Base-by-base conservation (phyloP, 2,113 vertebrate species). In the Rhegmatorhina hoffmannsi region DNA sequence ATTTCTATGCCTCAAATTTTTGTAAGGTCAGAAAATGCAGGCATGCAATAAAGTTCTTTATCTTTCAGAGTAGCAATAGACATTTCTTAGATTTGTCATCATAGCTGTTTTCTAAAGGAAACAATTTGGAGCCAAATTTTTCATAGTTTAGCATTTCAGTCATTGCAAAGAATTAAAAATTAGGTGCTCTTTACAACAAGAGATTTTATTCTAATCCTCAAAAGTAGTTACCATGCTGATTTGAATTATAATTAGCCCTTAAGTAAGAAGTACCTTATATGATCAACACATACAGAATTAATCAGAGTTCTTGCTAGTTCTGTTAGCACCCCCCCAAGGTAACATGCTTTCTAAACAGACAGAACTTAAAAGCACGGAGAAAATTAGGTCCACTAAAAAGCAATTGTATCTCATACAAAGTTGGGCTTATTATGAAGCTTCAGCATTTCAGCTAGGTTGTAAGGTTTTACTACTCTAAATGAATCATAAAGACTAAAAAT, bases 211-310 rank as follows among this genome's bases (percentile, higher is more conserved):
- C 49, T 96, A 94, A 95, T 95, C 91, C 93, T 96, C 90, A 90
- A 80, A 97, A 95, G 81, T 77, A 97, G 87, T 87, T 97, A 96
- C 85, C 80, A 70, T 86, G 89, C 89, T 96, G 94, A 94, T 90
- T 96, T 96, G 96, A 95, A 96, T 95, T 94, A 82, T 94, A 95
- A 97, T 97, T 98, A 97, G 72, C 80, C 86, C 95, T 93, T 89
- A 96, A 95, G 86, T 92, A 91, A 95, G 79, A 96, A 90, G 85
- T 95, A 89, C 82, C 84, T 78, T 73, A 66, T 91, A 83, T 68
- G 81, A 93, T 82, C 91, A 97, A 96, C 94, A 79, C 66, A 82
- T 95, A 87, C 85, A 89, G 72, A 97, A 95, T 97, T 95, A 96
- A 96, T 97, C 95, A 97, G 93, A 96, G 93, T 97, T 95, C 90